Evolutionary conservation across 2,888 invertebrate genomes (phyloP).

Genomic region (Tiphia femorata): DNA sequence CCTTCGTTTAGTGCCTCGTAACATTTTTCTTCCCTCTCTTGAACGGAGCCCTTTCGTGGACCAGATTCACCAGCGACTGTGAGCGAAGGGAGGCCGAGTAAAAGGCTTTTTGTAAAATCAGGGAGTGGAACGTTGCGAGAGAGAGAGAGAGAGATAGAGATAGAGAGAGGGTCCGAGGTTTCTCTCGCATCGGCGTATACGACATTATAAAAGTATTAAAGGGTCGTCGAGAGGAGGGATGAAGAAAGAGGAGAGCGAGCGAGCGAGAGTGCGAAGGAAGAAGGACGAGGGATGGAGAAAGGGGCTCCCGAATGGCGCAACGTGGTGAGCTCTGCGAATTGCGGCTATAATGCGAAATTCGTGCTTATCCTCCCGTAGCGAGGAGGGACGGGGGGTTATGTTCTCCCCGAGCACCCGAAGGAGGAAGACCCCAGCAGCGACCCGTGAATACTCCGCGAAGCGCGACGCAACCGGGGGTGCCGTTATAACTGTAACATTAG

Average conservation of each 20-base stretch:
- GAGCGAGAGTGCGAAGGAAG: conserved; percentile 1
- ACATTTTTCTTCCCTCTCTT: neutral
- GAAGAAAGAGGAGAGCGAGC: conserved; percentile 4
- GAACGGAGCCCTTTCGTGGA: neutral
- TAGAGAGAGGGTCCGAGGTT: too few relatives aligned
- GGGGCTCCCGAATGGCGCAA: conserved; percentile 30
- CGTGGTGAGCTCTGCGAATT: conserved; percentile 47
- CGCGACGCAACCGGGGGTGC: conserved; percentile 41
- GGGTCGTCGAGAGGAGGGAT: conserved; percentile 11
- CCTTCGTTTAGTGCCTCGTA: neutral
- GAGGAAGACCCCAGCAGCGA: conserved; percentile 26
- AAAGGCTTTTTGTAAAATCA: conserved; percentile 28
- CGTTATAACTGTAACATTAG: conserved; percentile 49
- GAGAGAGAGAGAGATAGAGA: too few relatives aligned
- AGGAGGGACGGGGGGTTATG: neutral
- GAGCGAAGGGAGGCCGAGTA: neutral
- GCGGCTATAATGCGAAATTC: conserved; percentile 47
- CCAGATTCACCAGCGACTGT: too few relatives aligned
- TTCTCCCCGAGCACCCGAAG: conserved; percentile 17
- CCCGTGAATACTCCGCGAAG: conserved; percentile 35
- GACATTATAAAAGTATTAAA: conserved; percentile 36
- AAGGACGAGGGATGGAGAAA: conserved; percentile 24
- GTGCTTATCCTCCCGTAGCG: conserved; percentile 37
- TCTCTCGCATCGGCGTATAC: neutral
- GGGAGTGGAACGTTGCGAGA: conserved; percentile 12